Conservation (phyloP, 2,797 vertebrate species). For the Crocodylus rhombifer region DNA sequence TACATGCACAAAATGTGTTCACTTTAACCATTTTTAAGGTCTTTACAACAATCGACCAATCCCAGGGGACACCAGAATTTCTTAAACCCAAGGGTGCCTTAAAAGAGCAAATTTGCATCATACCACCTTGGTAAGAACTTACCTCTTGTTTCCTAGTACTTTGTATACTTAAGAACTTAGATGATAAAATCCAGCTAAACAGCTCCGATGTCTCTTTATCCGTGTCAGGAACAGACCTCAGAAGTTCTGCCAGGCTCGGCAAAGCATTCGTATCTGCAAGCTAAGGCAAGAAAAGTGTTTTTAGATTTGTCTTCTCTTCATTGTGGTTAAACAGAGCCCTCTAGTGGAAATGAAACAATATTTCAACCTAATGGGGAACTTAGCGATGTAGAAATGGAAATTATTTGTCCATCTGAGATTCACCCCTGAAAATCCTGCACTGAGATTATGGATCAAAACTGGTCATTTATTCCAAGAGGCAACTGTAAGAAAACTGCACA, state of each 20-base stretch:
- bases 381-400: neutral
- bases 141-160: slow-evolving; percentile 92
- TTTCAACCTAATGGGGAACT: neutral
- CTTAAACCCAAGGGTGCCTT: neutral
- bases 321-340: slow-evolving; percentile 56
- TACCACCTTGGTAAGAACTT: neutral
- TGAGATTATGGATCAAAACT: neutral
- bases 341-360: slow-evolving; percentile 61
- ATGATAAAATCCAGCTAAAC: slow-evolving; percentile 93
- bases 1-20: neutral
- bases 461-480: neutral
- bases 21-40: neutral
- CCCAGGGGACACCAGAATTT: neutral
- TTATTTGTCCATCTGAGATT: neutral
- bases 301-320: neutral
- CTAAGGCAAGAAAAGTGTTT: slow-evolving; percentile 73
- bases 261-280: slow-evolving; percentile 88
- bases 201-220: slow-evolving; percentile 88
- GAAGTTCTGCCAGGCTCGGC: slow-evolving; percentile 90
- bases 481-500: accelerated
- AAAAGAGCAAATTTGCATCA: neutral
- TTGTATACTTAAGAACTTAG: slow-evolving; percentile 91
- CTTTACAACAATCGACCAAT: neutral
- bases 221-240: slow-evolving; percentile 81
- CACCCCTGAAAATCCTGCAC: neutral